Percentiles rank a stretch among this genome's conserved stretches.
phyloP scores from a whole-genome alignment of 2,113 vertebrate genomes.

The Natator depressus region DNA sequence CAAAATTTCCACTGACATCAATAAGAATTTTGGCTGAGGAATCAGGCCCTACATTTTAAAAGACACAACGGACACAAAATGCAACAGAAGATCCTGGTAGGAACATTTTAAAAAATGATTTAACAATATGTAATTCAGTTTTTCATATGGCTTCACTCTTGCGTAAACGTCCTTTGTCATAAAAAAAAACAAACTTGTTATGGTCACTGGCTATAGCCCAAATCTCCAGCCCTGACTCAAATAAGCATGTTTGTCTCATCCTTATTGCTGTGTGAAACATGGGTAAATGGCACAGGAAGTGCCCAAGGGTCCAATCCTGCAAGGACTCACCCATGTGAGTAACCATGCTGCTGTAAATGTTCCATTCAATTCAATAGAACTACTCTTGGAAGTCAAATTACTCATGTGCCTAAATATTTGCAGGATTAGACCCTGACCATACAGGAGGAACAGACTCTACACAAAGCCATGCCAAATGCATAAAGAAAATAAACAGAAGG shows the following conservation, averaged over 20 bases:
- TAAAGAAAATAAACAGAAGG: background rate
- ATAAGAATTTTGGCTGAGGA: conserved; percentile 57
- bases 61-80: conserved; percentile 47
- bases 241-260: conserved; percentile 61
- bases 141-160: conserved; percentile 75
- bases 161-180: conserved; percentile 63
- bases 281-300: conserved; percentile 15
- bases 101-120: conserved; percentile 58
- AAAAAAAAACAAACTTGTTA: conserved; percentile 58
- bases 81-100: conserved; percentile 38
- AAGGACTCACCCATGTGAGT: conserved; percentile 36
- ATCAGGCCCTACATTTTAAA: conserved; percentile 33
- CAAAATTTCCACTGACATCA: conserved; percentile 26
- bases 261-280: conserved; percentile 17
- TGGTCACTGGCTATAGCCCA: conserved; percentile 67
- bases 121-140: conserved; percentile 62
- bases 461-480: conserved; percentile 7
- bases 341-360: conserved; percentile 30
- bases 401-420: conserved; percentile 46
- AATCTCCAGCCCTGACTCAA: conserved; percentile 55
- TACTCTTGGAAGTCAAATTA: conserved; percentile 53
- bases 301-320: conserved; percentile 29
- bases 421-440: background rate
- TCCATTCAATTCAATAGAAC: conserved; percentile 37
- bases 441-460: background rate